Evolutionary conservation across 2,113 vertebrate species (phyloP).

Genomic region (Peucedramus taeniatus): DNA sequence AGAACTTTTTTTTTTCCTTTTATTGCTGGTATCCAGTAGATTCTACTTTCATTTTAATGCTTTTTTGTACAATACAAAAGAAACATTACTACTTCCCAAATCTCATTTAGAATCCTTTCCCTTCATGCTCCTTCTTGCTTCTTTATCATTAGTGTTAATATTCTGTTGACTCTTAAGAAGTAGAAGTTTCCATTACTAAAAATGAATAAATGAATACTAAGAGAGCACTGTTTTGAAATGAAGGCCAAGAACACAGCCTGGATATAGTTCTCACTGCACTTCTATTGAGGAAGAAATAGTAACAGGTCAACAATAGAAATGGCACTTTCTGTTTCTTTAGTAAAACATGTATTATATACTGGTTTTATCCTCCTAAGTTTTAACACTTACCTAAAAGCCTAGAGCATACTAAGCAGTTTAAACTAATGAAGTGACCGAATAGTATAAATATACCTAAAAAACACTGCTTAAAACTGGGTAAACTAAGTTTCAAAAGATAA

Average conservation of each 20-base stretch:
- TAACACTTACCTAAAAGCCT: background rate
- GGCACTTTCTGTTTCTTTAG: background rate
- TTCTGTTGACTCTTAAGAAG: conserved; percentile 38
- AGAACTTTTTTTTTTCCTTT: background rate
- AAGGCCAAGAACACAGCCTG: background rate
- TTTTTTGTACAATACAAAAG: background rate
- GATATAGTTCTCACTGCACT: background rate
- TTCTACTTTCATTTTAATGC: background rate
- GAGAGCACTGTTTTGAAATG: conserved; percentile 15
- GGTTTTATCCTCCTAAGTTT: background rate
- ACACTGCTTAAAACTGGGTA: background rate
- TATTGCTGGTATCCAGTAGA: background rate
- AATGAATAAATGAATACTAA: conserved; percentile 65
- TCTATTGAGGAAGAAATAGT: background rate
- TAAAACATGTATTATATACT: background rate
- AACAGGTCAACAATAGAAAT: background rate
- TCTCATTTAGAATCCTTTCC: conserved; percentile 36
- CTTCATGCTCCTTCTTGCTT: conserved; percentile 13
- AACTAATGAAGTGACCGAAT: background rate
- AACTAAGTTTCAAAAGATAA: background rate
- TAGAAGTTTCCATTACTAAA: conserved; percentile 36
- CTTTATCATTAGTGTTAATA: conserved; percentile 61
- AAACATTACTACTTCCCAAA: conserved; percentile 14
- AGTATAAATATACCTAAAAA: background rate
- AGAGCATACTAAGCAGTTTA: background rate